A percentile compares a stretch with the other conserved stretches of the same genome.
Conservation (phyloP, 2,888 invertebrate genomes). For the Tetranychus piercei region DNA sequence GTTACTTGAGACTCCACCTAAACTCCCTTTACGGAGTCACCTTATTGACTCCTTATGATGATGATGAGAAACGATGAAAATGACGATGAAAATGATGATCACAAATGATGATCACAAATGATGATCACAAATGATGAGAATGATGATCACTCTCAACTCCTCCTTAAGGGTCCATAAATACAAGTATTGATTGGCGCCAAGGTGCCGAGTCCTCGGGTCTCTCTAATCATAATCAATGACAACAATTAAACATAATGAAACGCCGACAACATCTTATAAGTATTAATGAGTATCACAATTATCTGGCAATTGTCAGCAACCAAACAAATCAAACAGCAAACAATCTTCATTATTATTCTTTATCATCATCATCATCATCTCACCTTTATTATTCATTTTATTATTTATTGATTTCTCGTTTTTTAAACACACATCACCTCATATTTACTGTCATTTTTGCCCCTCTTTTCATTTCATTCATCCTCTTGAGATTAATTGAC, state of each 20-base stretch:
- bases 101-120: no score
- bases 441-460: not conserved
- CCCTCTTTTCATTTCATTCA: not conserved
- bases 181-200: not conserved
- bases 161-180: no score
- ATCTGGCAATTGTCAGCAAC: not conserved
- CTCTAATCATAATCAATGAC: not conserved
- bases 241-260: not conserved
- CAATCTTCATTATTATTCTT: not conserved
- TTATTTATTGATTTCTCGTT: not conserved
- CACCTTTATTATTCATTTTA: not conserved
- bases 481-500: not conserved
- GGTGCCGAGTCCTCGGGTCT: not conserved
- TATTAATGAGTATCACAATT: constrained; percentile 6
- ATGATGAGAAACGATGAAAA: no score
- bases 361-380: not conserved
- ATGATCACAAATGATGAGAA: no score
- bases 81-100: no score
- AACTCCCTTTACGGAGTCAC: not conserved
- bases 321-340: not conserved
- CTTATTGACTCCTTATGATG: no score
- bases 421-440: not conserved
- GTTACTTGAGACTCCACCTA: not conserved
- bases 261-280: constrained; percentile 8
- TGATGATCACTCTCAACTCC: no score